Evolutionary conservation across 2,113 vertebrate genomes (phyloP).

Genomic region (Hyperoodon ampullatus): DNA sequence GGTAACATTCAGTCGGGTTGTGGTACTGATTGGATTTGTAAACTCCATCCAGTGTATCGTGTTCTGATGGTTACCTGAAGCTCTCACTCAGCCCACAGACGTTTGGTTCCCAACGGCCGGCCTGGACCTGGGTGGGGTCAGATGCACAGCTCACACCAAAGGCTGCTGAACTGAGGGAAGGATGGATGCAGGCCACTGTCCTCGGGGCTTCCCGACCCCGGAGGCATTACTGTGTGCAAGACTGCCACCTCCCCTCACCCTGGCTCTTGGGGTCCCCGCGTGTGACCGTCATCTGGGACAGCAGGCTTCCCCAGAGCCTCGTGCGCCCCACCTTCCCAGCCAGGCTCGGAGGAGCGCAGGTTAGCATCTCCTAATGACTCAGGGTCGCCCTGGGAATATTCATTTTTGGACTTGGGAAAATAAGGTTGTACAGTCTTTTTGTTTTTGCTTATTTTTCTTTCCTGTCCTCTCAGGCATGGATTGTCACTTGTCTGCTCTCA

Average conservation of each 20-base stretch:
- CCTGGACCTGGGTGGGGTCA: not conserved
- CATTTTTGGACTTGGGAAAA: not conserved
- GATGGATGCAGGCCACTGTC: not conserved
- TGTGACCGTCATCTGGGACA: not conserved
- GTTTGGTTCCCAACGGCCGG: not conserved
- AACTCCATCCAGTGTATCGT: not conserved
- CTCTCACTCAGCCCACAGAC: not conserved
- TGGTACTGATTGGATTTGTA: not conserved
- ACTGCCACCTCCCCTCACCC: not conserved
- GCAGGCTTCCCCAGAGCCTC: not conserved
- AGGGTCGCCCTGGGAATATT: not conserved
- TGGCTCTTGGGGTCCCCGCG: not conserved
- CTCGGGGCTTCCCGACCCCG: too few relatives aligned
- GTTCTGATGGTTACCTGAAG: not conserved
- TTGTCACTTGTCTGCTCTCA: not conserved
- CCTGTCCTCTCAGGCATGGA: accelerated
- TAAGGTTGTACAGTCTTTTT: accelerated
- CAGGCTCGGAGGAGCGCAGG: not conserved
- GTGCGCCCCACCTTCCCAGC: not conserved
- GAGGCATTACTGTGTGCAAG: not conserved
- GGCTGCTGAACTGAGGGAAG: not conserved
- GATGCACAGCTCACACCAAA: not conserved
- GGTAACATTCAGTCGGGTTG: not conserved
- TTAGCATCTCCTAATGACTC: not conserved
- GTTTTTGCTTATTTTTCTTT: not conserved